Conservation (phyloP, 2,888 invertebrate species). For the Nowickia ferox region DNA sequence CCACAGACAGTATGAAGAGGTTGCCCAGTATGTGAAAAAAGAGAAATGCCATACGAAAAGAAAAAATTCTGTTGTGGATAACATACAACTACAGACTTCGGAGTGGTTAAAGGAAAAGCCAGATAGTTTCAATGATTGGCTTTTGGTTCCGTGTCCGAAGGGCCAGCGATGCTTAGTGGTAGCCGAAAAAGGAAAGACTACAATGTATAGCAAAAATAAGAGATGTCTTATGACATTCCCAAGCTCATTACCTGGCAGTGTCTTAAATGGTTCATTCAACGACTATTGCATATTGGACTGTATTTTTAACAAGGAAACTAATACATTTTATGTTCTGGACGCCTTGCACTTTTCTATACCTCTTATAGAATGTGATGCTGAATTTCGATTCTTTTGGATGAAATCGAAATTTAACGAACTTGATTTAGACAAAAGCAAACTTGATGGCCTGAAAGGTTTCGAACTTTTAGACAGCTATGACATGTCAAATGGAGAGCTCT, state of each 20-base stretch:
- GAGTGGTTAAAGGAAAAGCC: conserved; percentile 97
- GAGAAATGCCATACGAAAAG: not conserved
- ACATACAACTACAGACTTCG: conserved; percentile 90
- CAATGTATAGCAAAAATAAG: conserved; percentile 88
- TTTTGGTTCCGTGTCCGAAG: conserved; percentile 90
- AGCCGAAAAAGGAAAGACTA: conserved; percentile 88
- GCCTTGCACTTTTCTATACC: conserved; percentile 83
- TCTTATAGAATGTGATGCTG: conserved; percentile 83
- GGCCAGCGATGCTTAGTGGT: conserved; percentile 93
- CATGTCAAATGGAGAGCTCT: conserved; percentile 76
- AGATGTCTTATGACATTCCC: conserved; percentile 84
- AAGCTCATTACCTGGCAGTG: conserved; percentile 79
- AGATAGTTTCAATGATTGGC: conserved; percentile 89
- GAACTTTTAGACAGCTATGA: conserved; percentile 76
- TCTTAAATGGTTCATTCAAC: conserved; percentile 71
- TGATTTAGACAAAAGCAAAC: conserved; percentile 64
- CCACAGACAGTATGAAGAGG: conserved; percentile 62
- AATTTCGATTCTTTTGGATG: conserved; percentile 94
- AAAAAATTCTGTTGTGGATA: conserved; percentile 48
- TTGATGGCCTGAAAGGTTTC: conserved; percentile 76
- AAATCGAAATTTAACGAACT: conserved; percentile 88
- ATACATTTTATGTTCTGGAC: conserved; percentile 91
- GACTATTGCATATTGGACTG: conserved; percentile 89
- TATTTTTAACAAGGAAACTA: conserved; percentile 86
- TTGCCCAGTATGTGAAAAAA: not conserved